A percentile compares a stretch with the other conserved stretches of the same genome.
Evolutionary conservation across 2,797 vertebrate genomes (phyloP).

Genomic region (Phoeniculus purpureus): DNA sequence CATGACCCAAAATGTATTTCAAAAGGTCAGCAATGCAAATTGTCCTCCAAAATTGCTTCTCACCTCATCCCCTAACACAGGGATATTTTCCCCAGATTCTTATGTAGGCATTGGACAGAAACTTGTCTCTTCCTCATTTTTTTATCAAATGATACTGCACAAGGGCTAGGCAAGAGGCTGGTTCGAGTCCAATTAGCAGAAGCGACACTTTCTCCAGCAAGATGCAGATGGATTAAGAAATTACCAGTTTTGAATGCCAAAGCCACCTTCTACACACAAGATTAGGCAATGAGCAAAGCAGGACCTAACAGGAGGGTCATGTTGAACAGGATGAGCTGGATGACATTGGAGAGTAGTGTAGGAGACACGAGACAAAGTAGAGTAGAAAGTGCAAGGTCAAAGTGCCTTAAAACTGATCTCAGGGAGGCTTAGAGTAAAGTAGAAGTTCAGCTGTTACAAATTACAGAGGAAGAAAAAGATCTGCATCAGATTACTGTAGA

Average conservation of each 20-base stretch:
- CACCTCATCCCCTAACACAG: background rate
- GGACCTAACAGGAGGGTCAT: background rate
- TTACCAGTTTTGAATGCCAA: background rate
- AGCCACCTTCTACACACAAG: background rate
- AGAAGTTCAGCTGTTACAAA: background rate
- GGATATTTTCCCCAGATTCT: background rate
- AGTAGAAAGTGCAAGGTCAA: background rate
- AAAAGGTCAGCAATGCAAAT: background rate
- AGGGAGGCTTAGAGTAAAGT: background rate
- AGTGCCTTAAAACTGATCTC: background rate
- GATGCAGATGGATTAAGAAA: background rate
- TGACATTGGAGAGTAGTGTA: background rate
- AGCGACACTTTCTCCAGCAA: background rate
- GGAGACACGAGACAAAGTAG: background rate
- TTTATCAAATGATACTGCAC: background rate
- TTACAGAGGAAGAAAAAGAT: background rate
- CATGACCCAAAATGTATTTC: background rate
- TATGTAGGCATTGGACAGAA: background rate
- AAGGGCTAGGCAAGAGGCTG: background rate
- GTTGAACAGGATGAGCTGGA: background rate
- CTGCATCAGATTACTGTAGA: background rate
- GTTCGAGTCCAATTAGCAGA: background rate
- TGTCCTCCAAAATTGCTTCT: background rate
- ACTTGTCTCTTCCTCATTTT: background rate
- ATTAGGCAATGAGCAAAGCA: background rate